phyloP scores from a whole-genome alignment of 2,797 vertebrate species.

The Brachymystax lenok region DNA sequence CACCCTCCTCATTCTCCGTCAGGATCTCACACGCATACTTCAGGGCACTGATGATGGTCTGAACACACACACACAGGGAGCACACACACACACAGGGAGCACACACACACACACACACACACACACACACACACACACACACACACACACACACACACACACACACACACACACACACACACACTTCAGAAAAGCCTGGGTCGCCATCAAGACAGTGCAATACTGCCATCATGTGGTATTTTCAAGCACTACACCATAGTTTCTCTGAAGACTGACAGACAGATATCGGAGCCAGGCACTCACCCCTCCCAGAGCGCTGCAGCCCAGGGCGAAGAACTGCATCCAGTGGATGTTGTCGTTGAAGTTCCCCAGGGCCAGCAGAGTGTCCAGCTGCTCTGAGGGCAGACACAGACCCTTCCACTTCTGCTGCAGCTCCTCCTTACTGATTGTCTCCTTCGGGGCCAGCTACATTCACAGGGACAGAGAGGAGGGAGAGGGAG shows the following conservation, averaged over 20 bases:
- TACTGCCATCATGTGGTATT: slow-evolving; percentile 67
- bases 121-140: too few relatives aligned
- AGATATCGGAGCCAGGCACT: slow-evolving; percentile 41
- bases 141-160: too few relatives aligned
- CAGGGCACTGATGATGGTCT: slow-evolving; percentile 82
- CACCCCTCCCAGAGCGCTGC: slow-evolving; percentile 78
- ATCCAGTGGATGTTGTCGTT: slow-evolving; percentile 77
- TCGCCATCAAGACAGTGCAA: slow-evolving; percentile 24
- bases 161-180: too few relatives aligned
- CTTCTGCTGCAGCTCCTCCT: slow-evolving; percentile 74
- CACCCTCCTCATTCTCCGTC: slow-evolving; percentile 81
- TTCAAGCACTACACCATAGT: not conserved
- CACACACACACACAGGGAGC: too few relatives aligned
- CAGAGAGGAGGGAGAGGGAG: not conserved
- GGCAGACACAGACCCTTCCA: slow-evolving; percentile 85
- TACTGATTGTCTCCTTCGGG: slow-evolving; percentile 50
- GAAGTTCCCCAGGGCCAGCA: slow-evolving; percentile 79
- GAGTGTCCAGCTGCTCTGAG: slow-evolving; percentile 70
- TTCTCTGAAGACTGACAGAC: not conserved
- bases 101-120: too few relatives aligned
- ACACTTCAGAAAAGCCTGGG: not conserved
- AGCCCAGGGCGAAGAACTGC: slow-evolving; percentile 75
- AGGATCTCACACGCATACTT: slow-evolving; percentile 88
- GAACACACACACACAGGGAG: too few relatives aligned
- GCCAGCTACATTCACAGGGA: slow-evolving; percentile 44